These are phyloP conservation scores for Carassius gibelio DNA, from an alignment of 2,113 vertebrate genomes.

Conservation along the genomic window DNA sequence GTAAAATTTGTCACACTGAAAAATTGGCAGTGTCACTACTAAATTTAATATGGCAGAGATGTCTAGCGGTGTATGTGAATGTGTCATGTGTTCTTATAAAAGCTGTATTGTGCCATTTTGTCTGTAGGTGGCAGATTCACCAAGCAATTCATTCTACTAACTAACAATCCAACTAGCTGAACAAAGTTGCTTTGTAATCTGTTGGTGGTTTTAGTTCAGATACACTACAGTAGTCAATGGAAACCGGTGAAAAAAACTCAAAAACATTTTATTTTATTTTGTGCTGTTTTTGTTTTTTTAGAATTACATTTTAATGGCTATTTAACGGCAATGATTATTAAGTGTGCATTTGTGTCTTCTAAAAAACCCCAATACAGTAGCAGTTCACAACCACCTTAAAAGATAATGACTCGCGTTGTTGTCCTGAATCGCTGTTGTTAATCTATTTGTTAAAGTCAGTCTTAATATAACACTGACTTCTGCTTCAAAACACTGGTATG, in stretches of 20 bases:
- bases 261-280: neutral
- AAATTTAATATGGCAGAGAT: neutral
- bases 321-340: neutral
- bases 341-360: neutral
- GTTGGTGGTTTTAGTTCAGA: neutral
- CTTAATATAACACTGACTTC: neutral
- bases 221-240: neutral
- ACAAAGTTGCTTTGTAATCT: neutral
- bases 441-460: neutral
- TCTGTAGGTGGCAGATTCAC: slow-evolving; percentile 72
- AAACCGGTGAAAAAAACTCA: neutral
- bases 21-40: neutral
- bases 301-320: neutral
- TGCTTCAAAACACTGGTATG: neutral
- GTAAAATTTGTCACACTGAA: neutral
- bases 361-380: neutral
- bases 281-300: neutral
- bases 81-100: neutral
- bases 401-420: neutral
- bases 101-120: slow-evolving; percentile 40
- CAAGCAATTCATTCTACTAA: slow-evolving; percentile 55
- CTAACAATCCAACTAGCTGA: neutral
- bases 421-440: neutral
- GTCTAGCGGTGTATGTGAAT: neutral
- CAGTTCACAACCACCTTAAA: neutral